Evolutionary conservation across 2,113 vertebrate species (phyloP).

Genomic region (Accipiter cooperii): DNA sequence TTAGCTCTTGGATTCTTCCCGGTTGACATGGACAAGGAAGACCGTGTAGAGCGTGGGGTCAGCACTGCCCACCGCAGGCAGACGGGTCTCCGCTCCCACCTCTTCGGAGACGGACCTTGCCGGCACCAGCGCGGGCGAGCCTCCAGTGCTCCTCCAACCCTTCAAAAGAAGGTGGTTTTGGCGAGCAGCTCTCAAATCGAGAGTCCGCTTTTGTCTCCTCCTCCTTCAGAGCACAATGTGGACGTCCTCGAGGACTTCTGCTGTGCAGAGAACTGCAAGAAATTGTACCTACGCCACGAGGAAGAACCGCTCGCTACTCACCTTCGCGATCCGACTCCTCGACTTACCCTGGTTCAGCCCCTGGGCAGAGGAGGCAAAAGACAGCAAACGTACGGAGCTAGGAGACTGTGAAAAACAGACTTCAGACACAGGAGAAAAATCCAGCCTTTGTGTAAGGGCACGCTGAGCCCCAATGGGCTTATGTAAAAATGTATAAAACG

Average conservation of each 20-base stretch:
- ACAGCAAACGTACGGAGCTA: neutral
- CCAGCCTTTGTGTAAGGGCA: neutral
- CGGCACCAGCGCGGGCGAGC: neutral
- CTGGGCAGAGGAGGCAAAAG: neutral
- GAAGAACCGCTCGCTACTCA: neutral
- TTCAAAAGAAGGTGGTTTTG: neutral
- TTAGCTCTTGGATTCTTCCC: neutral
- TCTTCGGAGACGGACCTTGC: neutral
- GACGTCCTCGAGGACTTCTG: neutral
- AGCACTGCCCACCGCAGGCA: neutral
- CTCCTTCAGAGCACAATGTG: neutral
- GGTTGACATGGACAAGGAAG: neutral
- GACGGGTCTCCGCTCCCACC: neutral
- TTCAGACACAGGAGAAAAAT: neutral
- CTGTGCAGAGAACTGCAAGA: neutral
- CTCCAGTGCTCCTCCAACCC: neutral
- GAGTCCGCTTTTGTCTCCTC: neutral
- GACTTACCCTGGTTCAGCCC: neutral
- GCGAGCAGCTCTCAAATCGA: neutral
- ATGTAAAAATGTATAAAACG: neutral
- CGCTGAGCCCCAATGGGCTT: neutral
- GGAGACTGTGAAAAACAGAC: neutral
- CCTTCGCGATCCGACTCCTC: neutral
- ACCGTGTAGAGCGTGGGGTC: accelerated
- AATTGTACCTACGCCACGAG: neutral